Evolutionary conservation across 1,140 invertebrate species (phyloP).

Genomic region (Rhopalosiphum maidis): DNA sequence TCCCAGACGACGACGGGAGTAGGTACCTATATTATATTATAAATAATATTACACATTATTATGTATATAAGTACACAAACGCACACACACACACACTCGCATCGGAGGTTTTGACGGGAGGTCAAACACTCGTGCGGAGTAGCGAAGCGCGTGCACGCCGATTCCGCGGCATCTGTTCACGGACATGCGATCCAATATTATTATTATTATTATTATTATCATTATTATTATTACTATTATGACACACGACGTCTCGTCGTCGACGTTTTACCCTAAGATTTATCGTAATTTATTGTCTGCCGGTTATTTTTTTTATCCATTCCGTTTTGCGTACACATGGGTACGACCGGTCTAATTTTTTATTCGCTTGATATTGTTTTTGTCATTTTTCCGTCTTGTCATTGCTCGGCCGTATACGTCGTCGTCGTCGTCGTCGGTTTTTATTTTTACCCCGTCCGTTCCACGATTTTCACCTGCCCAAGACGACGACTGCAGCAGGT

Average conservation of each 20-base stretch:
- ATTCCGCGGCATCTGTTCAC: conserved; percentile 49
- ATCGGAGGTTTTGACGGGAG: conserved; percentile 20
- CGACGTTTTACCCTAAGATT: conserved; percentile 42
- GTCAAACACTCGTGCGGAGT: conserved; percentile 11
- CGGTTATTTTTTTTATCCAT: conserved; percentile 15
- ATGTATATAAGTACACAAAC: neutral
- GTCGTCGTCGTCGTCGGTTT: neutral
- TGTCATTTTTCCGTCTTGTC: conserved; percentile 33
- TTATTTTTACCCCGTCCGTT: conserved; percentile 11
- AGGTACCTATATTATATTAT: too few species aligned
- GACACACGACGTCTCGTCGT: conserved; percentile 48
- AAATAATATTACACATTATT: too few species aligned
- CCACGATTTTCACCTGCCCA: conserved; percentile 48
- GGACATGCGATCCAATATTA: conserved; percentile 43
- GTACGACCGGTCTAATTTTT: conserved; percentile 26
- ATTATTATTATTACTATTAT: conserved; percentile 44
- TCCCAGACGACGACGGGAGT: too few species aligned
- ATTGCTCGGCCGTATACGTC: neutral
- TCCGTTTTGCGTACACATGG: neutral
- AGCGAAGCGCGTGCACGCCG: conserved; percentile 46
- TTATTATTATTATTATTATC: conserved; percentile 28
- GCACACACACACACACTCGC: neutral
- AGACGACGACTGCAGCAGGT: neutral
- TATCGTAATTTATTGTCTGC: conserved; percentile 38
- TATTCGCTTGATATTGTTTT: conserved; percentile 1